Evolutionary conservation across 2,113 vertebrate species (phyloP).

Genomic region (Monopterus albus): DNA sequence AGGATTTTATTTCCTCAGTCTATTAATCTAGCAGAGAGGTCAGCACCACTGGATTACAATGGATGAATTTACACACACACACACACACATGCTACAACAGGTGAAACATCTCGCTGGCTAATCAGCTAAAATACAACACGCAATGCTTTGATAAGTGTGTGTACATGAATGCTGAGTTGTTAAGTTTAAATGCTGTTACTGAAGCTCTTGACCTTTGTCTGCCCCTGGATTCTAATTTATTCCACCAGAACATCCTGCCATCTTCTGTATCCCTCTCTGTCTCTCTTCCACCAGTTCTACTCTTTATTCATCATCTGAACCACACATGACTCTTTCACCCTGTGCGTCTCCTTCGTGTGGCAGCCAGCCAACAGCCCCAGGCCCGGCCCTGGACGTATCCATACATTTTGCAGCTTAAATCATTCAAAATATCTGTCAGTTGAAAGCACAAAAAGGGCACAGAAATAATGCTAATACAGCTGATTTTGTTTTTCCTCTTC

Average conservation of each 20-base stretch:
- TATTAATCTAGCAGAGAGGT: conserved; percentile 51
- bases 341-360: background rate
- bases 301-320: conserved; percentile 5
- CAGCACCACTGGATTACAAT: no score
- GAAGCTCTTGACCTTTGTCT: conserved; percentile 47
- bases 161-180: no score
- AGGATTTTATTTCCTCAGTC: conserved; percentile 27
- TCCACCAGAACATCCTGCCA: conserved; percentile 28
- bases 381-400: no score
- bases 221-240: conserved; percentile 34
- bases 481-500: conserved; percentile 5
- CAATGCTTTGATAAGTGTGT: conserved; percentile 20
- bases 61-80: conserved; percentile 3
- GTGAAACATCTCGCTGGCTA: no score
- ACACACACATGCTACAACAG: conserved; percentile 13
- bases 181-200: conserved; percentile 34
- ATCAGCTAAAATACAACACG: no score
- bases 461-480: background rate
- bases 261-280: background rate
- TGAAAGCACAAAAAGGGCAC: no score
- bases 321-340: background rate
- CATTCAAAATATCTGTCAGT: background rate
- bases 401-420: background rate
- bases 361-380: no score
- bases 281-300: background rate